phyloP scores from a whole-genome alignment of 1,140 invertebrate species.

The Drosophila nasuta region DNA sequence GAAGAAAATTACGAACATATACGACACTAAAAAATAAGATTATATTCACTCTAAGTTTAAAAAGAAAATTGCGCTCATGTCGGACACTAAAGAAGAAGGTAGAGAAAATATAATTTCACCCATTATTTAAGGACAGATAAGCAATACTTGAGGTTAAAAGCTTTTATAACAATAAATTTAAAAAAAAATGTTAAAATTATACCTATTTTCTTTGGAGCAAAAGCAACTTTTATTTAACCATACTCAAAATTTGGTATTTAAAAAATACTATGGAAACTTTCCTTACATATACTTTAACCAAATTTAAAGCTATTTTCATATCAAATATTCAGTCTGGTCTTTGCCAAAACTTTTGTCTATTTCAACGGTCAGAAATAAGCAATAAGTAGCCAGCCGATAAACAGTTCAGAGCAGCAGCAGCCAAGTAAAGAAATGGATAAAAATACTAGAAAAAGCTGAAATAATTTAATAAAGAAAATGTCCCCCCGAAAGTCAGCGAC shows the following conservation, averaged over 20 bases:
- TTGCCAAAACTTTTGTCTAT: slow-evolving; percentile 32
- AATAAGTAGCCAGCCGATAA: slow-evolving; percentile 48
- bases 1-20: not conserved
- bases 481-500: slow-evolving; percentile 42
- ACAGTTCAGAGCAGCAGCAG: slow-evolving; percentile 9
- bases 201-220: too few relatives aligned
- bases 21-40: not conserved
- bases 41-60: too few relatives aligned
- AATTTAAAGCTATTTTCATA: not conserved
- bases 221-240: too few relatives aligned
- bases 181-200: too few relatives aligned
- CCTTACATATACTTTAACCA: not conserved
- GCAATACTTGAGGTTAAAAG: too few relatives aligned
- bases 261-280: not conserved
- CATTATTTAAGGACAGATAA: too few relatives aligned
- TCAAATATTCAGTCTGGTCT: slow-evolving; percentile 1
- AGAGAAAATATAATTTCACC: too few relatives aligned
- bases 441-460: slow-evolving; percentile 41
- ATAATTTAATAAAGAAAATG: slow-evolving; percentile 75
- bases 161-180: too few relatives aligned
- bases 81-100: too few relatives aligned
- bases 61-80: too few relatives aligned
- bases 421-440: not conserved
- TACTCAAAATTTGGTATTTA: not conserved
- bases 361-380: slow-evolving; percentile 63